Conservation (phyloP, 2,113 vertebrate genomes). For the Cricetomys ansorgei region DNA sequence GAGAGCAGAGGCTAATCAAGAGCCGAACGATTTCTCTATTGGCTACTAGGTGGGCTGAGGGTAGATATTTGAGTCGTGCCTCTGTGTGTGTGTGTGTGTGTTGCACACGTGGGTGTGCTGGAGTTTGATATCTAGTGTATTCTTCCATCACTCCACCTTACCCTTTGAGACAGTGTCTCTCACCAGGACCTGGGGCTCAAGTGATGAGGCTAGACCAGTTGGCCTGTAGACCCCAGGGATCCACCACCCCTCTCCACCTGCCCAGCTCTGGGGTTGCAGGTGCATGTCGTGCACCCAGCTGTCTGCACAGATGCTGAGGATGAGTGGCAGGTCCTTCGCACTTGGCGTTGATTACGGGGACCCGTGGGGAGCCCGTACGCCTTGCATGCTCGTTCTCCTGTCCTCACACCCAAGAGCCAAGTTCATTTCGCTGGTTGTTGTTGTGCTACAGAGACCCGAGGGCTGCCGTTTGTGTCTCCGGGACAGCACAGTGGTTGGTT, state of each 20-base stretch:
- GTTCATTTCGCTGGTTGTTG: background rate
- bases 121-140: background rate
- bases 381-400: background rate
- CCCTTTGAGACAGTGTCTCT: background rate
- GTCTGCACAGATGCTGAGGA: background rate
- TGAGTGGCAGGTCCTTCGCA: background rate
- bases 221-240: background rate
- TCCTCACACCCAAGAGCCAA: background rate
- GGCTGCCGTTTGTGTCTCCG: background rate
- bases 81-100: background rate
- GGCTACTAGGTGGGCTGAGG: background rate
- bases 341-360: background rate
- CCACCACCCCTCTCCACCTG: background rate
- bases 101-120: background rate
- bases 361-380: background rate
- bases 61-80: accelerated
- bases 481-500: background rate
- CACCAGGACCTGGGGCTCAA: background rate
- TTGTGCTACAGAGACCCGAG: background rate
- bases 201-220: background rate
- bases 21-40: accelerated
- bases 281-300: background rate
- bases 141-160: background rate
- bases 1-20: accelerated
- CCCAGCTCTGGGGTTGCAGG: background rate